Conservation (phyloP, 2,888 invertebrate genomes). For the Blomia tropicalis region DNA sequence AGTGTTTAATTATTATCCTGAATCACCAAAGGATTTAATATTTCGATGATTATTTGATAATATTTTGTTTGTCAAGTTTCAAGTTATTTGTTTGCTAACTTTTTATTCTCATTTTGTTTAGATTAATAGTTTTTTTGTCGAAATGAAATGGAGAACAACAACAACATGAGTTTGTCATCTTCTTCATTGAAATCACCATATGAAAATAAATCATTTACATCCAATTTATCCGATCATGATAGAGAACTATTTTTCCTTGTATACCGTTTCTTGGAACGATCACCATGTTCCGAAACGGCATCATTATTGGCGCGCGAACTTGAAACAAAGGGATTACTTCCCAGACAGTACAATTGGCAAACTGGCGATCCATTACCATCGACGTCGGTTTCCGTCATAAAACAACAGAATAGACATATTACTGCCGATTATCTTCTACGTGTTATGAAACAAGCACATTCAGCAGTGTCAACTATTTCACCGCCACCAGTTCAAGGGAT, state of each 20-base stretch:
- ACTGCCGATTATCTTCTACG: slow-evolving; percentile 5
- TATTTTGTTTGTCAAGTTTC: no score
- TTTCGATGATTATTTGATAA: no score
- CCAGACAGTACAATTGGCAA: not conserved
- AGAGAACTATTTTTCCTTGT: slow-evolving; percentile 1
- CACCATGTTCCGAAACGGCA: not conserved
- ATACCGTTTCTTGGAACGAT: not conserved
- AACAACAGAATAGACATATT: not conserved
- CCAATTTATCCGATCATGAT: no score
- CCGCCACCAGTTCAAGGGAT: not conserved
- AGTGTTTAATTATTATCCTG: no score
- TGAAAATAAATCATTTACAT: no score
- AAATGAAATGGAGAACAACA: no score
- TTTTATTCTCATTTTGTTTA: no score
- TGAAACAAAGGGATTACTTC: not conserved
- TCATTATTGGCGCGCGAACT: not conserved
- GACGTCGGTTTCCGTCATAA: not conserved
- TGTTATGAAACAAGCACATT: not conserved
- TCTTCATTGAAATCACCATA: not conserved
- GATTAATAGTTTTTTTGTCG: no score
- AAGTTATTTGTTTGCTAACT: no score
- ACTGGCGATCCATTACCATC: not conserved
- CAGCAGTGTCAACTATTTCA: not conserved
- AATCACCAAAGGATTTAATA: no score
- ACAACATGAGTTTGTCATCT: slow-evolving; percentile 1